Evolutionary conservation across 2,888 invertebrate genomes (phyloP).

Genomic region (Glyphotaelius pellucidus): DNA sequence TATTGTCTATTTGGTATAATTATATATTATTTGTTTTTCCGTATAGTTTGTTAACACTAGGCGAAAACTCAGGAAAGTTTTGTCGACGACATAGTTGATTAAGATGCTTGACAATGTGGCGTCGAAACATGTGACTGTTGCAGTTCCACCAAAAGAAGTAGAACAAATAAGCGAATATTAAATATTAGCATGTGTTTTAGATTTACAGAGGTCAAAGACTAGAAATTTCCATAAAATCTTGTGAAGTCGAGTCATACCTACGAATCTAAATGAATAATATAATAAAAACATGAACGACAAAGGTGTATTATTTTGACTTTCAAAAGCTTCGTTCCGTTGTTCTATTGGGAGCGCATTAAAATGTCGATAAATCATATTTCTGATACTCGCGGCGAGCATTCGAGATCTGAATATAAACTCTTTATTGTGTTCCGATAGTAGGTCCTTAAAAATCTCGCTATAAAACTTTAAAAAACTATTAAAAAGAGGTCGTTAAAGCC

Average conservation of each 20-base stretch:
- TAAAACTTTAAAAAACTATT: conserved; percentile 43
- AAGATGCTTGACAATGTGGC: not conserved
- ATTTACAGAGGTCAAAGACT: not conserved
- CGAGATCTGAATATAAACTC: conserved; percentile 35
- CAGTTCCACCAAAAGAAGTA: not conserved
- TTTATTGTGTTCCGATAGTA: conserved; percentile 45
- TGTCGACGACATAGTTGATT: not conserved
- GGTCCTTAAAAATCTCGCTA: conserved; percentile 25
- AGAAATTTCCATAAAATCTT: not conserved
- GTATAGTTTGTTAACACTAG: no score
- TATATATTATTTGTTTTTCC: no score
- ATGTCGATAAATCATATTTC: conserved; percentile 42
- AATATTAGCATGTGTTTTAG: not conserved
- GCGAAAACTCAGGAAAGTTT: not conserved
- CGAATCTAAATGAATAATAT: not conserved
- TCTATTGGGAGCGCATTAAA: conserved; percentile 46
- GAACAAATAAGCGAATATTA: no score
- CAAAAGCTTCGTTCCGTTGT: conserved; percentile 39
- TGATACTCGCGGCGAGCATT: conserved; percentile 26
- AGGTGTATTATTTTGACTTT: not conserved
- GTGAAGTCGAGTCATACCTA: not conserved
- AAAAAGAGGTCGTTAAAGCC: conserved; percentile 33
- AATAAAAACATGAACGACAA: not conserved
- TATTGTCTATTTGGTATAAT: no score
- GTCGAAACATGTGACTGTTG: not conserved